phyloP scores from a whole-genome alignment of 2,888 invertebrate genomes.

The Drosophila mettleri region DNA sequence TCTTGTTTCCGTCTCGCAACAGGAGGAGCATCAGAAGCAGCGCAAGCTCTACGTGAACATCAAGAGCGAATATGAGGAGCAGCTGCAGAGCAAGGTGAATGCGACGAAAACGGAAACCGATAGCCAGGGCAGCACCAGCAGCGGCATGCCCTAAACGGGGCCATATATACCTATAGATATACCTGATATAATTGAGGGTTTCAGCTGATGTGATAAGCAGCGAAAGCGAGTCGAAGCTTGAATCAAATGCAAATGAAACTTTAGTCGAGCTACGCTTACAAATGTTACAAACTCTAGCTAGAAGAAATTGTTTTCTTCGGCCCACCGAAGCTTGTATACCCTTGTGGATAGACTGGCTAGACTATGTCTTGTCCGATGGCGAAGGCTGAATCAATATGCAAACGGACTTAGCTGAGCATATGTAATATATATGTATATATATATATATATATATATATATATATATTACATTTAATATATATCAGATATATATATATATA shows the following conservation, averaged over 20 bases:
- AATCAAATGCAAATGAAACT: neutral
- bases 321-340: conserved; percentile 10
- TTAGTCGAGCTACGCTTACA: conserved; percentile 9
- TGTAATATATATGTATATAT: neutral
- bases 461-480: too few species aligned
- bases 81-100: conserved; percentile 69
- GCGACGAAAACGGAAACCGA: conserved; percentile 35
- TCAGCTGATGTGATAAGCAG: conserved; percentile 56
- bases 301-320: conserved; percentile 4
- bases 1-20: neutral
- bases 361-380: neutral
- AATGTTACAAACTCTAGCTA: conserved; percentile 4
- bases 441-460: neutral
- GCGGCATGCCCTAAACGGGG: conserved; percentile 15
- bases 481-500: neutral
- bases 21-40: conserved; percentile 85
- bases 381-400: too few species aligned
- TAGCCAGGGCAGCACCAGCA: conserved; percentile 9
- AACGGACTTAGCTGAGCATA: neutral
- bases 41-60: conserved; percentile 83
- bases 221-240: conserved; percentile 8
- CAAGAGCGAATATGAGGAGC: conserved; percentile 82
- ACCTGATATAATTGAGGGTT: conserved; percentile 38
- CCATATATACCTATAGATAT: conserved; percentile 9
- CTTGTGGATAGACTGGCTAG: neutral